Evolutionary conservation across 1,140 invertebrate species (phyloP).

Genomic region (Temnothorax curvispinosus): DNA sequence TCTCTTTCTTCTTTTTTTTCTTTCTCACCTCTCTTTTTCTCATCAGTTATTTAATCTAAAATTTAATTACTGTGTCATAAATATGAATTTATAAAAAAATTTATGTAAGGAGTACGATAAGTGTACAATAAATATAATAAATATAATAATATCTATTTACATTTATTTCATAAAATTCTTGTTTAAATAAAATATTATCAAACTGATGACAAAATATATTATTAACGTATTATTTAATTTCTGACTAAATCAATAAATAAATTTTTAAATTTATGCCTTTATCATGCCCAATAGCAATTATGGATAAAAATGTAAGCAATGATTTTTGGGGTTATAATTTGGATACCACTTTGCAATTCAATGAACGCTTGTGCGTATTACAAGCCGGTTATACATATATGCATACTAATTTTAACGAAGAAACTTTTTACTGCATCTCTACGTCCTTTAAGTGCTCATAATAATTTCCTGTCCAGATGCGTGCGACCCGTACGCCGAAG

Average conservation of each 20-base stretch:
- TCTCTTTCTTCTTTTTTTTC: neutral
- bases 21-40: neutral
- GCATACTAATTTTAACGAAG: slow-evolving; percentile 26
- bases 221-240: neutral
- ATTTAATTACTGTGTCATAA: neutral
- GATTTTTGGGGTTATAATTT: slow-evolving; percentile 23
- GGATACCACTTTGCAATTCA: slow-evolving; percentile 37
- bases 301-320: neutral
- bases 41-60: neutral
- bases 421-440: slow-evolving; percentile 43
- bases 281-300: neutral
- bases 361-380: slow-evolving; percentile 8
- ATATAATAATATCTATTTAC: neutral
- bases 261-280: slow-evolving; percentile 12
- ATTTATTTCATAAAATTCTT: neutral
- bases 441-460: slow-evolving; percentile 32
- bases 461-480: slow-evolving; percentile 49
- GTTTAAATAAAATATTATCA: neutral
- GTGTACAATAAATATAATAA: neutral
- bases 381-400: slow-evolving; percentile 18
- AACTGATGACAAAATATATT: neutral
- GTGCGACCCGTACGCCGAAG: neutral
- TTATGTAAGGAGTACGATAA: neutral
- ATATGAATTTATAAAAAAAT: neutral
- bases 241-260: neutral